Percentiles rank a stretch among this genome's conserved stretches.
These are phyloP conservation scores for Neopipo cinnamomea DNA, from an alignment of 2,113 vertebrate genomes.

Conservation along the genomic window DNA sequence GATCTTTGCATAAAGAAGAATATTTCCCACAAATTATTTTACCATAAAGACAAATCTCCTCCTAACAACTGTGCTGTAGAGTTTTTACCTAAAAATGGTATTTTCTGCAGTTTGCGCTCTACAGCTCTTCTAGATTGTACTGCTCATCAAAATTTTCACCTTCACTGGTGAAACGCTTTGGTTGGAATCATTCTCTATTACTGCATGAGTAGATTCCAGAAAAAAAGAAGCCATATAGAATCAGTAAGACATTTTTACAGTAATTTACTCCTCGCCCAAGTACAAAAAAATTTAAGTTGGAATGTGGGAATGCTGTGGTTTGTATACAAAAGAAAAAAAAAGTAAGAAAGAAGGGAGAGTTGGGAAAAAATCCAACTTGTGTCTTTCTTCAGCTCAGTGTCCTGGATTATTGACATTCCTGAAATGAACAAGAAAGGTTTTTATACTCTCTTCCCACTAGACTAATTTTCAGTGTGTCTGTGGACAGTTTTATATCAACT, in stretches of 20 bases:
- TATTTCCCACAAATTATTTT: background rate
- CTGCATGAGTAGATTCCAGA: background rate
- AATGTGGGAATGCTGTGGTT: background rate
- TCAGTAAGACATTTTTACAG: background rate
- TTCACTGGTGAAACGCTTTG: background rate
- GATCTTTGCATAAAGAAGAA: background rate
- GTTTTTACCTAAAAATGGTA: background rate
- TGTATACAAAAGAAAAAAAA: background rate
- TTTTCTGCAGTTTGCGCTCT: background rate
- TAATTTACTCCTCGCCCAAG: accelerated
- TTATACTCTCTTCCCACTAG: background rate
- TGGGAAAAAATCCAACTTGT: background rate
- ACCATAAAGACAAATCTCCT: background rate
- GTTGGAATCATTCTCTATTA: background rate
- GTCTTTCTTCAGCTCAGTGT: background rate
- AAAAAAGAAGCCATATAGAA: background rate
- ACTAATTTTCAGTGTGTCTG: background rate
- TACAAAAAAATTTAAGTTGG: background rate
- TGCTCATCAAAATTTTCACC: background rate
- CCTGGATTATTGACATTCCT: background rate
- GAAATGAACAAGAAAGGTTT: background rate
- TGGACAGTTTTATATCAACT: background rate
- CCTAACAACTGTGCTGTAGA: background rate
- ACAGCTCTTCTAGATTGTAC: background rate
- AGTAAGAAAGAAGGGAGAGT: background rate